Base-by-base conservation (phyloP, 2,113 vertebrate species). In the Brachypodius melanocephalos region DNA sequence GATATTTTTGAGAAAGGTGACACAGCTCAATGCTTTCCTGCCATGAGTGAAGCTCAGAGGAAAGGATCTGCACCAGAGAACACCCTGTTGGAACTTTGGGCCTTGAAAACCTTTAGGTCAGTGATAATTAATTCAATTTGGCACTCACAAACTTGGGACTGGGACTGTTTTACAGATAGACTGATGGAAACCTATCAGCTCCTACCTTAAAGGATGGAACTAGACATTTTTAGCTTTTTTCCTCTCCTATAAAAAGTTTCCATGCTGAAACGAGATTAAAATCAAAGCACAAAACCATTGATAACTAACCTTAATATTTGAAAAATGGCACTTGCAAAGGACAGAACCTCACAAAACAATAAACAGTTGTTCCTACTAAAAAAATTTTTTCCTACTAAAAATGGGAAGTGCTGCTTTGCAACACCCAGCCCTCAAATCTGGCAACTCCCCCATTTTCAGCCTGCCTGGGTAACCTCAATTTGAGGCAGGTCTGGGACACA, bases 361-460 rank as follows among this genome's bases (percentile, higher is more conserved):
- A 29, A 81, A 36, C 6, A 38, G 22, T 8, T 36, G 69, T 80
- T n/a, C 32, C 48, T 49, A 14, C 48, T 26, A 26, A 49, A 49
- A 38, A 8, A 38, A 38, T 38, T 38, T 38, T 38, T 38, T 38
- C 38, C 32, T 32, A 25, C 38, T 54, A 46, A 69, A 61, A 46
- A 26, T 9, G n/a, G 57, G 7, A 68, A 65, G 24, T 2, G 1
- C 46, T 48, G 21, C 31, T 75, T 32, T 14, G 20, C 66, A 34
- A 59, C 84, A 12, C 16, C 25, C 46, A 45, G 32, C n/a, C 66
- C 79, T 40, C 52, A 19, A 54, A 19, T 3, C 62, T 24, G 31
- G 29, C 61, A 54, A 17, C 0, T 5, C 2, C 12, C 40, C 20
- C 9, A 2, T 16, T 57, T 9, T 14, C 17, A 26, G 1, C 12